phyloP scores from a whole-genome alignment of 2,888 invertebrate genomes.

The Limnephilus marmoratus region DNA sequence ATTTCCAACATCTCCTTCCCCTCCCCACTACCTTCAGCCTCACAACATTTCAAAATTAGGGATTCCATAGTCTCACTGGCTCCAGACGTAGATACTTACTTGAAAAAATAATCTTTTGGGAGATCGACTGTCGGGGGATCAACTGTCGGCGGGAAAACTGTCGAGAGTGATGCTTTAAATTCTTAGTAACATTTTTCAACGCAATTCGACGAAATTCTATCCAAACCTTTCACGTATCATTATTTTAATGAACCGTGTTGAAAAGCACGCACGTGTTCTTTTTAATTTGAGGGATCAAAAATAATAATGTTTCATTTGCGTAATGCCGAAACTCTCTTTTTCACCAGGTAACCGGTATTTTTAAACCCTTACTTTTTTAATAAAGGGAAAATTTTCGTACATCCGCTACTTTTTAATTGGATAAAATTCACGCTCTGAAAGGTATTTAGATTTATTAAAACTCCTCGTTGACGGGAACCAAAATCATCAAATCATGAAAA shows the following conservation, averaged over 20 bases:
- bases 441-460: not conserved
- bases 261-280: not conserved
- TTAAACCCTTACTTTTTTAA: not conserved
- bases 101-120: too few species aligned
- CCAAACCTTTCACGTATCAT: not conserved
- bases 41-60: too few species aligned
- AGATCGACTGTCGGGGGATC: too few species aligned
- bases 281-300: not conserved
- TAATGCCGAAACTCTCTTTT: not conserved
- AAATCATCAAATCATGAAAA: not conserved
- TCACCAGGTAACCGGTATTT: not conserved
- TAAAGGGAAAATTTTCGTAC: not conserved
- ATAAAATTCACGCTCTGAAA: not conserved
- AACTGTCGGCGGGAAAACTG: too few species aligned
- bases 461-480: not conserved
- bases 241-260: not conserved
- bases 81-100: too few species aligned
- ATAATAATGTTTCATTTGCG: not conserved
- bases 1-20: too few species aligned
- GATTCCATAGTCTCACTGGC: too few species aligned
- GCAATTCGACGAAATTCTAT: not conserved
- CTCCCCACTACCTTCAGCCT: too few species aligned
- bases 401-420: not conserved
- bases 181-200: not conserved
- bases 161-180: too few species aligned